These are phyloP conservation scores for Esox niger DNA, from an alignment of 2,113 vertebrate species.

Conservation along the genomic window DNA sequence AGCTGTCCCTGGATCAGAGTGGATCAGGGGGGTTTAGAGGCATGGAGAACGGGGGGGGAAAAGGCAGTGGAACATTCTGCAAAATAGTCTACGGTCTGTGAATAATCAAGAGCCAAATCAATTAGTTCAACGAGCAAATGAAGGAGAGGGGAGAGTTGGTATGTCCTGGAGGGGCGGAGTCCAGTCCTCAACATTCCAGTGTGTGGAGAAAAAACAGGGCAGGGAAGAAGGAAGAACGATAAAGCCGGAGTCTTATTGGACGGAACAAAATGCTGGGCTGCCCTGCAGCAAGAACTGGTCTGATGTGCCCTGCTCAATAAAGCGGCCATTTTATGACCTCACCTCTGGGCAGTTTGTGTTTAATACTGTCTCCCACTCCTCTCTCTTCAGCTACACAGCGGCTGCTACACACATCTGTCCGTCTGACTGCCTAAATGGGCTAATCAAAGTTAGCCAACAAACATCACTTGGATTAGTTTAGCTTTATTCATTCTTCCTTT, in stretches of 20 bases:
- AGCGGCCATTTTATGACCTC: constrained; percentile 3
- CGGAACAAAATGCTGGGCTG: background rate
- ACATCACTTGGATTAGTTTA: background rate
- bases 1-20: background rate
- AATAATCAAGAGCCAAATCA: constrained; percentile 12
- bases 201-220: background rate
- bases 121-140: background rate
- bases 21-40: background rate
- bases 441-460: too few relatives aligned
- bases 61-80: background rate
- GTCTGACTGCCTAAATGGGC: background rate
- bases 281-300: constrained; percentile 2
- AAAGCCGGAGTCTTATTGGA: background rate
- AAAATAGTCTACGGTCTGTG: background rate
- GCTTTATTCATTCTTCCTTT: background rate
- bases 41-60: background rate
- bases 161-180: background rate
- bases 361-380: constrained; percentile 17
- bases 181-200: constrained; percentile 7
- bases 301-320: constrained; percentile 13
- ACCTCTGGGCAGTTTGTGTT: constrained; percentile 17
- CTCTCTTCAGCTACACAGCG: background rate
- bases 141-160: background rate
- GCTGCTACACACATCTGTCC: background rate
- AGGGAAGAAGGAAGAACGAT: background rate